Percentiles rank a stretch among this genome's conserved stretches.
Conservation (phyloP, 1,140 invertebrate species). For the Trichonephila inaurata region DNA sequence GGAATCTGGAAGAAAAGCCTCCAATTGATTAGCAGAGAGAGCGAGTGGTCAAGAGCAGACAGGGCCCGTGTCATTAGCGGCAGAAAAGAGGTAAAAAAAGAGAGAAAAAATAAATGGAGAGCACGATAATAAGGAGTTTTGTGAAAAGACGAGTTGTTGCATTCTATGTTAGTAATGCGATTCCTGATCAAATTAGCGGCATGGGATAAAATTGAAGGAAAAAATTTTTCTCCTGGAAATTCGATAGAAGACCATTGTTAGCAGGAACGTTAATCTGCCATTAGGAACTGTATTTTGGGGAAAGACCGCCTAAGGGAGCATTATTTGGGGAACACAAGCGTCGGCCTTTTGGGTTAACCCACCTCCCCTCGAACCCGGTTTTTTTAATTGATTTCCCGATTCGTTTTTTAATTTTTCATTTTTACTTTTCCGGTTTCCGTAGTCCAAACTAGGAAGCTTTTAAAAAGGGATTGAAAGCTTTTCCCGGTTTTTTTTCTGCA, state of each 20-base stretch:
- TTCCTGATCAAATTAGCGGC: constrained; percentile 74
- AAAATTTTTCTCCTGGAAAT: constrained; percentile 56
- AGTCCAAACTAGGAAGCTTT: constrained; percentile 6
- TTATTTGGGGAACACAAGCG: constrained; percentile 69
- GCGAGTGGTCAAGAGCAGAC: constrained; percentile 73
- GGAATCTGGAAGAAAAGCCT: constrained; percentile 65
- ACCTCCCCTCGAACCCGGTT: constrained; percentile 52
- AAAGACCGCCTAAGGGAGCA: constrained; percentile 58
- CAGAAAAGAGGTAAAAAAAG: constrained; percentile 28
- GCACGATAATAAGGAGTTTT: constrained; percentile 74
- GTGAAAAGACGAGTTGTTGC: constrained; percentile 76
- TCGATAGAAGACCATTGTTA: constrained; percentile 74
- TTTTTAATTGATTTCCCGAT: constrained; percentile 71
- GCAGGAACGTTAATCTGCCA: constrained; percentile 75
- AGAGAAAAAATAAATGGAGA: constrained; percentile 66
- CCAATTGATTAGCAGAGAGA: constrained; percentile 73
- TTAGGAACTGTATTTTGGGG: constrained; percentile 71
- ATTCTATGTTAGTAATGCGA: constrained; percentile 75
- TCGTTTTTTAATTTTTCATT: constrained; percentile 65
- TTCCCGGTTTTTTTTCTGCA: background rate
- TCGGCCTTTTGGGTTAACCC: constrained; percentile 64
- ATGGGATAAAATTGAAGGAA: constrained; percentile 59
- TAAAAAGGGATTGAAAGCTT: constrained; percentile 43
- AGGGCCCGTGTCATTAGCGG: constrained; percentile 65
- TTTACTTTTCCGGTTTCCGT: constrained; percentile 41